Percentiles rank a stretch among this genome's conserved stretches.
Evolutionary conservation across 2,113 vertebrate species (phyloP).

Genomic region (Triplophysa rosa): DNA sequence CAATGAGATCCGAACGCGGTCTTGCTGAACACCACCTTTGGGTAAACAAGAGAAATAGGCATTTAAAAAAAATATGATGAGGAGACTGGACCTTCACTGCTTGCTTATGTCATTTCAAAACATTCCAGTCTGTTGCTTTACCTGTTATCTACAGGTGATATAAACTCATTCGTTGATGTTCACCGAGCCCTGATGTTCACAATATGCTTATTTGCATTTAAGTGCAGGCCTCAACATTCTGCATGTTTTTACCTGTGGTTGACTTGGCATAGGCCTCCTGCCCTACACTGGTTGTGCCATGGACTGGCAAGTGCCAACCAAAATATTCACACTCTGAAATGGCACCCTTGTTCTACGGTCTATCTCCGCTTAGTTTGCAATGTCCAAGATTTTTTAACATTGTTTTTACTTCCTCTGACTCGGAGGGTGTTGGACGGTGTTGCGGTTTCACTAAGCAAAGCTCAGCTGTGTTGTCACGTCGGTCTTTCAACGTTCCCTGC

Average conservation of each 20-base stretch:
- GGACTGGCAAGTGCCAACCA: slow-evolving; percentile 48
- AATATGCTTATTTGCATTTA: slow-evolving; percentile 45
- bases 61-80: too few relatives aligned
- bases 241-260: slow-evolving; percentile 57
- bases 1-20: slow-evolving; percentile 30
- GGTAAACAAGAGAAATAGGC: background rate
- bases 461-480: slow-evolving; percentile 38
- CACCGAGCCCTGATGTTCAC: slow-evolving; percentile 13
- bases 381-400: slow-evolving; percentile 9
- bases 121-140: background rate
- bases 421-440: slow-evolving; percentile 28
- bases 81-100: too few relatives aligned
- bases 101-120: background rate
- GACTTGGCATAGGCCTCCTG: slow-evolving; percentile 42
- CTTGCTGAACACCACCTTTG: slow-evolving; percentile 42
- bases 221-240: slow-evolving; percentile 42
- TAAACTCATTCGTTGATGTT: background rate
- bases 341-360: slow-evolving; percentile 49
- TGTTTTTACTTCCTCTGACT: slow-evolving; percentile 41
- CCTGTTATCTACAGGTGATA: background rate
- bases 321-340: slow-evolving; percentile 58
- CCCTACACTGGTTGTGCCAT: slow-evolving; percentile 46
- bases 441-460: background rate
- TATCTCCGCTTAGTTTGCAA: slow-evolving; percentile 33
- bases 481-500: slow-evolving; percentile 12